Conservation (phyloP, 2,888 invertebrate genomes). For the Myopa testacea region DNA sequence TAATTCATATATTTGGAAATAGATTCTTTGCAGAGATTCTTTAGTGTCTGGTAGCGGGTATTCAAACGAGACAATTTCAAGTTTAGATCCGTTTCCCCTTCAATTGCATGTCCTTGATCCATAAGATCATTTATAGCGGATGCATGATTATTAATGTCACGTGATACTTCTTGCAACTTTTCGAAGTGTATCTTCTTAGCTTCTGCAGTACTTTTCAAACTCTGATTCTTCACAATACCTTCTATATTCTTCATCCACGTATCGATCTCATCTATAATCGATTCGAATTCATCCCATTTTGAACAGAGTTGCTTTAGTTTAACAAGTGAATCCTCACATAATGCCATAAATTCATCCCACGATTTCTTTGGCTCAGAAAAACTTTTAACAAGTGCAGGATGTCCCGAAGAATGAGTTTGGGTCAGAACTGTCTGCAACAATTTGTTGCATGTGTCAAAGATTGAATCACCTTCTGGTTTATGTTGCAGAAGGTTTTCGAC, state of each 20-base stretch:
- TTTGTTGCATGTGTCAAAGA: slow-evolving; percentile 77
- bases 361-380: slow-evolving; percentile 79
- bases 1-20: slow-evolving; percentile 86
- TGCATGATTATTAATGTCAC: slow-evolving; percentile 77
- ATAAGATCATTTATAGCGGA: slow-evolving; percentile 76
- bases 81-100: slow-evolving; percentile 81
- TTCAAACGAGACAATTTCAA: slow-evolving; percentile 81
- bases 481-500: slow-evolving; percentile 82
- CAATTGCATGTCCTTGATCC: slow-evolving; percentile 78
- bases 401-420: slow-evolving; percentile 83
- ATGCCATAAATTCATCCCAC: slow-evolving; percentile 81
- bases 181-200: slow-evolving; percentile 83
- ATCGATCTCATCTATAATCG: slow-evolving; percentile 80
- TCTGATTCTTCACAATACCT: slow-evolving; percentile 87
- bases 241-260: slow-evolving; percentile 90
- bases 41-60: slow-evolving; percentile 84
- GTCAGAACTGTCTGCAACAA: slow-evolving; percentile 79
- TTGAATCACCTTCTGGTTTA: slow-evolving; percentile 78
- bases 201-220: slow-evolving; percentile 85
- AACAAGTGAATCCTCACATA: slow-evolving; percentile 78
- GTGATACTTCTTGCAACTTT: slow-evolving; percentile 79
- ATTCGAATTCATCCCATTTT: slow-evolving; percentile 86
- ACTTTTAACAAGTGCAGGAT: slow-evolving; percentile 78
- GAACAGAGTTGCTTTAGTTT: slow-evolving; percentile 81
- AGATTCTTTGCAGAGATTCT: slow-evolving; percentile 84